Evolutionary conservation across 2,113 vertebrate genomes (phyloP).

Genomic region (Meles meles): DNA sequence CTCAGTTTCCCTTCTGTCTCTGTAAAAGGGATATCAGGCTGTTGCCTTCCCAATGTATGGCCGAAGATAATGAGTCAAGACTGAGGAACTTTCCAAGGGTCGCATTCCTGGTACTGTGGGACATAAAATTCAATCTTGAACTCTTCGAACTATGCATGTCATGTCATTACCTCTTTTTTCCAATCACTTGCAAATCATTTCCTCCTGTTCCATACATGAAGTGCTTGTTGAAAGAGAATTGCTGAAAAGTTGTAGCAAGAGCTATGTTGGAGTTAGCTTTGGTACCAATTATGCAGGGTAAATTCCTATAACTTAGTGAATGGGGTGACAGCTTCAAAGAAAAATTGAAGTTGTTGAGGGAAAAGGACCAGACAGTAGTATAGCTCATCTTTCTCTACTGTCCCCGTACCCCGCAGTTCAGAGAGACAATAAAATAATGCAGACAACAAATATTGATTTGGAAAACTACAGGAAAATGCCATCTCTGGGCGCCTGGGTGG

Average conservation of each 20-base stretch:
- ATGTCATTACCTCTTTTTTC: not conserved
- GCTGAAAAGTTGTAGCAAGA: not conserved
- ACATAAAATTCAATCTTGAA: not conserved
- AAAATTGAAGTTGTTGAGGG: not conserved
- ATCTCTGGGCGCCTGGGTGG: not conserved
- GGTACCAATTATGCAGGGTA: not conserved
- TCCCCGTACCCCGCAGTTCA: not conserved
- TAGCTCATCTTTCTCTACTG: not conserved
- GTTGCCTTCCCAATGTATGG: not conserved
- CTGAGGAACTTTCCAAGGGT: not conserved
- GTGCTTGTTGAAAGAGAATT: not conserved
- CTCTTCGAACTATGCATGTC: constrained; percentile 18
- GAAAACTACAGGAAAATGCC: not conserved
- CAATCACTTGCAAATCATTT: not conserved
- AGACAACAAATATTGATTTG: not conserved
- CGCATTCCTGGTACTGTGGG: not conserved
- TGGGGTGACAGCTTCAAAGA: not conserved
- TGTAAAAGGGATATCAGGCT: not conserved
- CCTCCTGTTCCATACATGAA: not conserved
- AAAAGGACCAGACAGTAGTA: not conserved
- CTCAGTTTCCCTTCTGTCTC: not conserved
- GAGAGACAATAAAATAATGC: constrained; percentile 7
- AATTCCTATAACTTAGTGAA: not conserved
- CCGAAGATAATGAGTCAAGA: not conserved
- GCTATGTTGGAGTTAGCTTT: not conserved